Evolutionary conservation across 2,888 invertebrate species (phyloP).

Genomic region (Lochmaea crataegi): DNA sequence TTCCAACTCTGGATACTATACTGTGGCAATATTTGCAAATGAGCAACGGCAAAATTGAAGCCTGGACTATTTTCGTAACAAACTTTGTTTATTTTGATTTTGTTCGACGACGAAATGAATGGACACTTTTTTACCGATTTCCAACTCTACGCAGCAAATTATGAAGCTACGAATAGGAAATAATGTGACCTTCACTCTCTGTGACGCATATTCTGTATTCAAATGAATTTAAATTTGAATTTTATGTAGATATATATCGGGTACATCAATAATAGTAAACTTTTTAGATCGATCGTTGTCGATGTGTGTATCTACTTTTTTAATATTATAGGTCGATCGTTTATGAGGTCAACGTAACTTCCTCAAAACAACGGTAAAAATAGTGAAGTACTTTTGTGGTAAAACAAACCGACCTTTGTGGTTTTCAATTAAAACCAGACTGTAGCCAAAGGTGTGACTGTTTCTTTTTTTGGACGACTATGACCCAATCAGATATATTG

Average conservation of each 20-base stretch:
- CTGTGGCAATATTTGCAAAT: constrained; percentile 17
- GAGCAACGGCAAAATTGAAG: constrained; percentile 24
- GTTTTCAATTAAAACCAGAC: no score
- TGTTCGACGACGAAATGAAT: constrained; percentile 7
- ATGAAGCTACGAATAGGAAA: not conserved
- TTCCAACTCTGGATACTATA: not conserved
- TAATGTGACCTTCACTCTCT: constrained; percentile 5
- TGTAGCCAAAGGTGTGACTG: no score
- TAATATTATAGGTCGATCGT: not conserved
- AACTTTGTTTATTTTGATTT: constrained; percentile 26
- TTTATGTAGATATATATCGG: not conserved
- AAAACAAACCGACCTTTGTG: no score
- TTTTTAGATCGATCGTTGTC: not conserved
- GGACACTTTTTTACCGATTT: constrained; percentile 15
- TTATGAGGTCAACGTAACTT: not conserved
- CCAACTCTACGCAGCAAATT: not conserved
- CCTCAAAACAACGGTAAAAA: not conserved
- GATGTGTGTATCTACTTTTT: not conserved
- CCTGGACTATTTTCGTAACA: constrained; percentile 20
- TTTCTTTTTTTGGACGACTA: no score
- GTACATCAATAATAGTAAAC: not conserved
- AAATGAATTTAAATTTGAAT: constrained; percentile 12
- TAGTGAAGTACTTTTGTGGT: no score
- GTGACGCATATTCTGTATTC: constrained; percentile 6
- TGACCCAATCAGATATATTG: no score